Percentiles rank a stretch among this genome's conserved stretches.
phyloP scores from a whole-genome alignment of 2,888 invertebrate genomes.

The Lysandra coridon region DNA sequence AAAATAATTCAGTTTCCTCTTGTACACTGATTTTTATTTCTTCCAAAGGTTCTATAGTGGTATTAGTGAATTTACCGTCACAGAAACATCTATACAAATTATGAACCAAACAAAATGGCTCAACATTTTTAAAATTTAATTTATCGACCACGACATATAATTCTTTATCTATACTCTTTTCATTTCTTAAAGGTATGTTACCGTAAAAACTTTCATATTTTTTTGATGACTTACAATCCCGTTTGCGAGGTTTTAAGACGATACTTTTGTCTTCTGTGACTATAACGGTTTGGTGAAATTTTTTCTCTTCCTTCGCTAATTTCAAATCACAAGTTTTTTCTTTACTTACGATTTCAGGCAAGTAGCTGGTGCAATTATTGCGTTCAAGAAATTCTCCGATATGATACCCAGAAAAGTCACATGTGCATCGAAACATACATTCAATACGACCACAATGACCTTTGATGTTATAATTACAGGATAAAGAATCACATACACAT shows the following conservation, averaged over 20 bases:
- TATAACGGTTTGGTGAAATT: constrained; percentile 86
- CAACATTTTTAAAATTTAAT: constrained; percentile 67
- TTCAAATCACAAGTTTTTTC: constrained; percentile 75
- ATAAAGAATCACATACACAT: constrained; percentile 83
- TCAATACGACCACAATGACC: constrained; percentile 82
- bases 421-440: constrained; percentile 81
- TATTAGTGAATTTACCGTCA: constrained; percentile 65
- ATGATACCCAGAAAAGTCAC: constrained; percentile 61
- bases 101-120: constrained; percentile 85
- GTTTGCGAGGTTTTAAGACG: constrained; percentile 79
- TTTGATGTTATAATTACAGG: constrained; percentile 62
- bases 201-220: constrained; percentile 81
- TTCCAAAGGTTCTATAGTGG: constrained; percentile 31
- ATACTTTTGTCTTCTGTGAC: constrained; percentile 83
- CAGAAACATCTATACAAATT: constrained; percentile 84
- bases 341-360: constrained; percentile 64
- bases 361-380: constrained; percentile 48
- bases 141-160: constrained; percentile 52
- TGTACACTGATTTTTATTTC: constrained; percentile 33
- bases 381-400: constrained; percentile 49
- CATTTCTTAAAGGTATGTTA: constrained; percentile 52
- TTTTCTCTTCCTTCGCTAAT: constrained; percentile 85
- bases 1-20: background rate
- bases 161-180: constrained; percentile 45
- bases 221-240: constrained; percentile 82